Percentiles rank a stretch among this genome's conserved stretches.
Evolutionary conservation across 2,888 invertebrate genomes (phyloP).

Genomic region (Folsomia manolachei): DNA sequence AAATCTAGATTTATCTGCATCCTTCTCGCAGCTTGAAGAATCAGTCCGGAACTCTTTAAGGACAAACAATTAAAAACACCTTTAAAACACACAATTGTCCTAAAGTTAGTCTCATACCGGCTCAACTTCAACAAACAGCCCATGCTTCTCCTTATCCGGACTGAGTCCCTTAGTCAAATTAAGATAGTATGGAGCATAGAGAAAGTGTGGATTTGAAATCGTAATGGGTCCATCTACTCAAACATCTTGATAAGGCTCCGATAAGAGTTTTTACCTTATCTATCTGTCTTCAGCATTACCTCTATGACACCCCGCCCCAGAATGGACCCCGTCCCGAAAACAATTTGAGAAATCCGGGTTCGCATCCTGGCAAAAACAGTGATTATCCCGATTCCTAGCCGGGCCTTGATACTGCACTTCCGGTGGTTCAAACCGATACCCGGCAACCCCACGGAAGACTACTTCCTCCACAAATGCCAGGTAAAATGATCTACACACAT

Average conservation of each 20-base stretch:
- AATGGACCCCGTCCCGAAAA: slow-evolving; percentile 28
- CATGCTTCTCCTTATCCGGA: slow-evolving; percentile 27
- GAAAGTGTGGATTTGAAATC: slow-evolving; percentile 36
- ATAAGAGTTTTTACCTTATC: too few species aligned
- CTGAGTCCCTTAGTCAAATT: slow-evolving; percentile 30
- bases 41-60: slow-evolving; percentile 31
- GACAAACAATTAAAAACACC: neutral
- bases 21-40: slow-evolving; percentile 28
- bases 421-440: slow-evolving; percentile 30
- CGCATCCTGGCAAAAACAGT: slow-evolving; percentile 27
- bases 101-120: slow-evolving; percentile 27
- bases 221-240: slow-evolving; percentile 26
- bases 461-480: slow-evolving; percentile 24
- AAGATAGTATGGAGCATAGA: slow-evolving; percentile 29
- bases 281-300: slow-evolving; percentile 16
- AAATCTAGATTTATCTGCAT: slow-evolving; percentile 38
- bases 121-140: slow-evolving; percentile 30
- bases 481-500: slow-evolving; percentile 31
- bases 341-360: slow-evolving; percentile 27
- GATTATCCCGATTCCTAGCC: slow-evolving; percentile 25
- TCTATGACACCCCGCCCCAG: slow-evolving; percentile 27
- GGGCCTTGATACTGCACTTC: slow-evolving; percentile 19
- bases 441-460: slow-evolving; percentile 24
- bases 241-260: neutral
- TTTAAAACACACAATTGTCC: neutral